Evolutionary conservation across 2,888 invertebrate species (phyloP).

Genomic region (Eupithecia inturbata): DNA sequence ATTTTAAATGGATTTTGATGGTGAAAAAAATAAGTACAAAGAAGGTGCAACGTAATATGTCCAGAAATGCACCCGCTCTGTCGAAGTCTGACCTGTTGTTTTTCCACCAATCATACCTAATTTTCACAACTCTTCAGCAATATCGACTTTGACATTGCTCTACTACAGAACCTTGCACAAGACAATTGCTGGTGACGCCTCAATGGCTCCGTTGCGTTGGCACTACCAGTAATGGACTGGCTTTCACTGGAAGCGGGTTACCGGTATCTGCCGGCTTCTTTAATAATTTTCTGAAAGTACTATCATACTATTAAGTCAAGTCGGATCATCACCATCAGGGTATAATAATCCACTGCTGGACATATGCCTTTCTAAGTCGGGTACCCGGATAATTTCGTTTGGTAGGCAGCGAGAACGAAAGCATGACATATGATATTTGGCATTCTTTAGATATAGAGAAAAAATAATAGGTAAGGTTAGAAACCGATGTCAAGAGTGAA

Average conservation of each 20-base stretch:
- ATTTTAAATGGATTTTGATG: neutral
- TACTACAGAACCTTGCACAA: conserved; percentile 18
- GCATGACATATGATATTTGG: too few relatives aligned
- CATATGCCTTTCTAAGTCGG: too few relatives aligned
- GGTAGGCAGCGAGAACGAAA: neutral
- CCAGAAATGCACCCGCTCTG: too few relatives aligned
- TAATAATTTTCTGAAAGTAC: neutral
- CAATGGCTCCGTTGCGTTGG: conserved; percentile 18
- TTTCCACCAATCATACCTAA: neutral
- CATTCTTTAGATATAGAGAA: neutral
- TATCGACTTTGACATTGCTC: conserved; percentile 31
- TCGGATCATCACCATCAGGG: too few relatives aligned
- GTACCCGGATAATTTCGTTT: neutral
- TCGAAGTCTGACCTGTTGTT: neutral
- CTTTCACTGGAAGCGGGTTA: neutral
- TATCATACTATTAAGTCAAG: neutral
- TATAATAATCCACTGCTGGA: too few relatives aligned
- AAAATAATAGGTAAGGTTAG: too few relatives aligned
- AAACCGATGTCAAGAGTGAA: too few relatives aligned
- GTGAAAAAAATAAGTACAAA: too few relatives aligned
- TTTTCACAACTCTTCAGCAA: conserved; percentile 12
- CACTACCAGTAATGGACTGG: neutral
- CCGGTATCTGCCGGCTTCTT: neutral
- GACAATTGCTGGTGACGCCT: conserved; percentile 22
- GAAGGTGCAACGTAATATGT: too few relatives aligned